Evolutionary conservation across 2,888 invertebrate genomes (phyloP), one percentile per base, ranked within the genome.

Genomic region (Coelopa pilipes): DNA sequence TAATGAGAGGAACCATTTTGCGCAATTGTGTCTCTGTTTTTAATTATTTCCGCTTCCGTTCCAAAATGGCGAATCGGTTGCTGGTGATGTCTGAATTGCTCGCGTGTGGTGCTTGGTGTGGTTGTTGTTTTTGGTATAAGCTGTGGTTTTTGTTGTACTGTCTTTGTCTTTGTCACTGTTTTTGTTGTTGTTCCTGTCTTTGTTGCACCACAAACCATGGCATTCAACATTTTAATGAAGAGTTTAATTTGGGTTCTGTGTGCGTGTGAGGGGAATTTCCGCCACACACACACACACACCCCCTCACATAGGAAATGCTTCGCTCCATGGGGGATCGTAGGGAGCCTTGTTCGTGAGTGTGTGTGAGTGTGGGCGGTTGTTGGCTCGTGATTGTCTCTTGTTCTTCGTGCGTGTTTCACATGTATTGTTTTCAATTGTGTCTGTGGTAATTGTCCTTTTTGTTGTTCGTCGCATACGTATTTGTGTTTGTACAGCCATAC

Each of bases 191-290:
- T 34, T 34, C 34, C 7, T 34, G 34, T 34, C 34, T 34, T 34
- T 34, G 34, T 34, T 34, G 34, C 34, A 34, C 34, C 34, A 34
- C 34, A 34, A 34, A 34, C 66, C 74, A 74, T 74, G 72, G 59
- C 47, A 55, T 34, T 74, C 66, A 66, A 72, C 72, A 76, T 47
- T 74, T 59, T 63, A 62, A 73, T 45, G 63, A 49, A 73, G 62
- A 19, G 24, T 70, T 70, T 34, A 70, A 76, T 69, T 70, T 66
- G 69, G 47, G n/a, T 49, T 34, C 21, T 21, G 10, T 59, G 57
- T 17, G 10, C 24, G 57, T 21, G 57, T 21, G 57, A 11, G 57
- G 17, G 19, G 17, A 21, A 21, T 59, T 59, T 21, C 57, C 12
- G 21, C 19, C 57, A n/a, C 17, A 7, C 17, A 59, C 19, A 55